Percentiles rank a stretch among this genome's conserved stretches.
phyloP scores from a whole-genome alignment of 2,888 invertebrate genomes.

The Entomobrya multifasciata region DNA sequence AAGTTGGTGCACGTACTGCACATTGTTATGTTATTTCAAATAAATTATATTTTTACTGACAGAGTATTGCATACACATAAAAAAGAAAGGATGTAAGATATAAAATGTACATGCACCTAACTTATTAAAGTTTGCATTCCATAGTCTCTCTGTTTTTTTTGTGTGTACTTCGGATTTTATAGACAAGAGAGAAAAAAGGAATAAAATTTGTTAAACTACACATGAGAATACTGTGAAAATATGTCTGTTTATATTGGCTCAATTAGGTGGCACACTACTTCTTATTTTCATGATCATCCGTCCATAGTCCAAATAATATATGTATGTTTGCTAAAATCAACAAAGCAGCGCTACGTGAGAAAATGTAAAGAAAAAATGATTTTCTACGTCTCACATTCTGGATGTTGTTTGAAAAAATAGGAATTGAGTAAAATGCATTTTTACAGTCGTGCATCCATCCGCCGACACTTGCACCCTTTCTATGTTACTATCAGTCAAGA shows the following conservation, averaged over 20 bases:
- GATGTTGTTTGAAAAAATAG: background rate
- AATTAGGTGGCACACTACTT: background rate
- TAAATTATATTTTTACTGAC: no score
- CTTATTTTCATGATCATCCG: background rate
- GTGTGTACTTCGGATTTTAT: background rate
- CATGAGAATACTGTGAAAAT: background rate
- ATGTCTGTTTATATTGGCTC: constrained; percentile 12
- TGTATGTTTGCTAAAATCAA: background rate
- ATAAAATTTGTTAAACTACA: constrained; percentile 14
- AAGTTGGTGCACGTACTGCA: no score
- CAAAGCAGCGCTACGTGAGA: background rate
- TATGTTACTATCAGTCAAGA: no score
- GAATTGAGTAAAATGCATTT: constrained; percentile 15
- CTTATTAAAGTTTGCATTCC: no score
- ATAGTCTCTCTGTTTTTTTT: no score
- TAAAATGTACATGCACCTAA: no score
- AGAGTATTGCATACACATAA: no score
- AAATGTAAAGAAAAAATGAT: background rate
- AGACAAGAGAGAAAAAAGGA: background rate
- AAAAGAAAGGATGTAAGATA: no score
- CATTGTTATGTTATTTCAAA: no score
- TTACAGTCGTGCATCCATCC: constrained; percentile 7
- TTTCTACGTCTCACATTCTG: background rate
- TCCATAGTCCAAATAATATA: background rate
- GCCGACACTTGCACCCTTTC: background rate